Base-by-base conservation (phyloP, 2,797 vertebrate genomes). In the Eulemur mongoz region DNA sequence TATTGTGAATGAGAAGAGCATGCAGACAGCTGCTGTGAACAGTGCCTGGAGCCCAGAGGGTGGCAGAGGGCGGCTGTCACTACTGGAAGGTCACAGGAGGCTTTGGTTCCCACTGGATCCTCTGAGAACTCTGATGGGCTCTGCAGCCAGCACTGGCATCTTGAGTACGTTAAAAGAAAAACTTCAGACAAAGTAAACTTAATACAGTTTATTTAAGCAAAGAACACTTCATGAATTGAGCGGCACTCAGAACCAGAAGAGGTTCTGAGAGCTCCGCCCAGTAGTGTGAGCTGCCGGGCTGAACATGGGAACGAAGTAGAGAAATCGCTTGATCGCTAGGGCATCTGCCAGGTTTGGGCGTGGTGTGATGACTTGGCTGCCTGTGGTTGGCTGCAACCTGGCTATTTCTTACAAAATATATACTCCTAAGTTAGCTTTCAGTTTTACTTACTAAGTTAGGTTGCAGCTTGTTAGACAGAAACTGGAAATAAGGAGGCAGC, bases 71-170 rank as follows among this genome's bases (percentile, higher is more conserved):
- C 0, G 5, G 23, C 38, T 27, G 18, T 22, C 48, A 23, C 61
- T 54, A 3, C 4, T 43, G 14, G 13, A 73, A 20, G 5, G 13
- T 45, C 52, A 45, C 12, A 15, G 18, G 40, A 23, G 22, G 12
- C 32, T 32, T 23, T 35, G 2, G 32, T 14, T 54, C 30, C 32
- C 23, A 22, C 67, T 18, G 70, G 40, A 11, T 50, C 38, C 43
- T 17, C 9, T 8, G 70, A 72, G 70, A 54, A 23, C 45, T 18
- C 15, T 20, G 25, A 1, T 11, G 1, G 13, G 1, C 22, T 1
- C 20, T 14, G 17, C 15, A 20, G 43, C 63, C 61, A 30, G 7
- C 2, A 4, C 63, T 30, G 38, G 7, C 0, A 0, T 4, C 70
- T 22, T 23, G 20, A 30, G 27, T 50, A 81, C 40, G 17, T 61